These are phyloP conservation scores for Kobus ellipsiprymnus DNA, from an alignment of 2,113 vertebrate genomes.

Conservation along the genomic window DNA sequence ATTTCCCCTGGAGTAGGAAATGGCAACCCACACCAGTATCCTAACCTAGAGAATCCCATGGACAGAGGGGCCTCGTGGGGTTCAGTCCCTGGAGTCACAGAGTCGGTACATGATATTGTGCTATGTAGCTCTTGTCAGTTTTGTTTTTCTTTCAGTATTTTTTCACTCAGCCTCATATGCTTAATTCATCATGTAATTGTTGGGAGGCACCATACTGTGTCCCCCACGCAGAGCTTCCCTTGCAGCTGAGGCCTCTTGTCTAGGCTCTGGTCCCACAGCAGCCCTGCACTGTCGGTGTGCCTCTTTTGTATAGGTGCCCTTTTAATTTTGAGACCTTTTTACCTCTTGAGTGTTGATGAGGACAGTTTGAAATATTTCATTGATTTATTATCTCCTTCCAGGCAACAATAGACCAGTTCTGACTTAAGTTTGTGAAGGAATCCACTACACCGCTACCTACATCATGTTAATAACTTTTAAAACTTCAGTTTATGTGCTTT, in stretches of 20 bases:
- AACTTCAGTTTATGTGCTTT: background rate
- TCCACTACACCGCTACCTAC: background rate
- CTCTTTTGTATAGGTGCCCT: background rate
- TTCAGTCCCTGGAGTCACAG: background rate
- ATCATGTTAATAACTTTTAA: background rate
- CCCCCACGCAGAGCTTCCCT: rapidly evolving
- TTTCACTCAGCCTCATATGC: rapidly evolving
- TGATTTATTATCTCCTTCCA: background rate
- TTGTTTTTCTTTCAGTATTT: background rate
- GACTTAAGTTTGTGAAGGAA: background rate
- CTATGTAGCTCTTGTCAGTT: background rate
- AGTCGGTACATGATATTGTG: rapidly evolving
- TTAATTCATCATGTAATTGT: background rate
- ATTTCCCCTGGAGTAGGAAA: background rate
- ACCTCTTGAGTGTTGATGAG: background rate
- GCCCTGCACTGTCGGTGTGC: background rate
- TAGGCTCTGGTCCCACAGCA: rapidly evolving
- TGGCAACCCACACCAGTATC: background rate
- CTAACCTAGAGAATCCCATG: background rate
- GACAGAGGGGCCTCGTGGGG: background rate
- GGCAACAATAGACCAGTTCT: background rate
- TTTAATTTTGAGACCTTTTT: background rate
- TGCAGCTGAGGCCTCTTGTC: background rate
- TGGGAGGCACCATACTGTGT: background rate
- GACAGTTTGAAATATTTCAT: background rate